Percentiles rank a stretch among this genome's conserved stretches.
phyloP scores from a whole-genome alignment of 2,797 vertebrate genomes.

The Gambusia yucatana region DNA sequence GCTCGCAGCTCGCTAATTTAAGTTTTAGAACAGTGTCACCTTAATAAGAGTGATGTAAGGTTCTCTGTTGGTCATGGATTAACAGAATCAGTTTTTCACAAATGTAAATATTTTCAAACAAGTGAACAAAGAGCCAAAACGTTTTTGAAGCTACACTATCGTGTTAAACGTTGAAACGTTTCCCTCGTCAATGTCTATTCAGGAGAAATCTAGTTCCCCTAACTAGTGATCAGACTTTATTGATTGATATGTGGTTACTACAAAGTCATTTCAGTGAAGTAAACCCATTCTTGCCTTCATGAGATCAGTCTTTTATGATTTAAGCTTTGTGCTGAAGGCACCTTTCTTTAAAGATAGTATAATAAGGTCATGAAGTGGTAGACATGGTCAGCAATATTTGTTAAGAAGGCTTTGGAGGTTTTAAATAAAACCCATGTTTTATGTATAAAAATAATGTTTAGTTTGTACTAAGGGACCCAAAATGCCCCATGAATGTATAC shows the following conservation, averaged over 20 bases:
- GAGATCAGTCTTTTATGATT: not conserved
- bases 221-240: not conserved
- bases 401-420: not conserved
- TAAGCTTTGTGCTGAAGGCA: not conserved
- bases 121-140: not conserved
- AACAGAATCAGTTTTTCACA: no score
- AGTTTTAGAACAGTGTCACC: not conserved
- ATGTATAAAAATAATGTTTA: not conserved
- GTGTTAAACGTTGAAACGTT: not conserved
- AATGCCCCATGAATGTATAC: not conserved
- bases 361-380: not conserved
- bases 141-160: not conserved
- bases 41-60: not conserved
- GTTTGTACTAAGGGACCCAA: not conserved
- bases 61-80: not conserved
- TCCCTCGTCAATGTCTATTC: not conserved
- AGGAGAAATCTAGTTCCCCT: not conserved
- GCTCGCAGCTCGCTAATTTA: not conserved
- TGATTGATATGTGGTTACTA: not conserved
- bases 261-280: not conserved
- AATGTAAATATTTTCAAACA: no score
- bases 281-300: not conserved
- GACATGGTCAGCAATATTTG: not conserved
- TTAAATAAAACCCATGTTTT: not conserved
- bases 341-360: not conserved